Base-by-base conservation (phyloP, 2,888 invertebrate species). In the Perithous albicinctus region DNA sequence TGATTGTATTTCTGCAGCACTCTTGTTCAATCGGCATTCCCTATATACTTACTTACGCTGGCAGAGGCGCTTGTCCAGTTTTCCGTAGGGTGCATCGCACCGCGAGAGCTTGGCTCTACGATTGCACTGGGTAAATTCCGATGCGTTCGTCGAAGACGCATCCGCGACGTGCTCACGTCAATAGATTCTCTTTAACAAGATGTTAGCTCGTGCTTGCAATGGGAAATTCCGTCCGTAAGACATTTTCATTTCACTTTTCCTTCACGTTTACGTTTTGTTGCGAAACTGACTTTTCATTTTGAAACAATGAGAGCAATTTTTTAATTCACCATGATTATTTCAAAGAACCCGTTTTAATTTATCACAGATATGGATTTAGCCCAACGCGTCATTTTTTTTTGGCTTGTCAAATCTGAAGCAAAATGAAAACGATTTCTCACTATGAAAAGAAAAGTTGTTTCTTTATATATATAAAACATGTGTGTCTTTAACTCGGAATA, bases 141-240 rank as follows among this genome's bases (percentile, higher is more conserved):
- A 67, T 54, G 79, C 81, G 81, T 84, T 81, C 51, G 69, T 59
- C 78, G 75, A 66, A 75, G 70, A 70, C 75, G 78, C 75, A 74
- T 32, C 72, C 63, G 43, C 74, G 66, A 69, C 43, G 63, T 59
- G 70, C 66, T 51, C 38, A 69, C 48, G 64, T 59, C 56, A 75
- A 76, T 75, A 61, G 54, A 81, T 81, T 75, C 64, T 78, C 35
- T 46, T 77, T 43, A n/a, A 38, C 59, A 61, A 63, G 54, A 72
- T 46, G 41, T 32, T 51, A 43, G 56, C 70, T 72, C 69, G 54
- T 54, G 41, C 56, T 67, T 56, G 41, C 15, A 59, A 59, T 59
- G 1, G 59, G 3, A 32, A 59, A 59, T 59, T 32, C 35, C 10
- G n/a, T 41, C 35, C 5, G 63, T 15, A 38, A 56, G 26, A 26